phyloP scores from a whole-genome alignment of 2,888 invertebrate species.

The Acanthococcus lagerstroemiae region DNA sequence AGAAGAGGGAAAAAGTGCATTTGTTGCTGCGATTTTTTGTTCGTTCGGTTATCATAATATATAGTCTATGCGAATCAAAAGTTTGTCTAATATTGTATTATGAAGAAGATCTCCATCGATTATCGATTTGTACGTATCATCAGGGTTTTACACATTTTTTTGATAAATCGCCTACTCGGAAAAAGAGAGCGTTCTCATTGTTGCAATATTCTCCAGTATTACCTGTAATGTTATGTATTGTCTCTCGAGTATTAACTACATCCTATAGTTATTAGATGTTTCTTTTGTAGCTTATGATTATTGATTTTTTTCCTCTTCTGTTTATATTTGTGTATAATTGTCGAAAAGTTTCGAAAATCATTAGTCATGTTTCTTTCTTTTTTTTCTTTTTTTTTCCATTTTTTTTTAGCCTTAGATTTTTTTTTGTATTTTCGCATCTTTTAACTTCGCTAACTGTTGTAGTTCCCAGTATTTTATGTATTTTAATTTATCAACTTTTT shows the following conservation, averaged over 20 bases:
- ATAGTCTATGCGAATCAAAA: not conserved
- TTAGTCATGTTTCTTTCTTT: conserved; percentile 2
- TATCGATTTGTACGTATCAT: not conserved
- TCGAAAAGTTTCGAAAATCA: conserved; percentile 16
- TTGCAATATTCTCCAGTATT: conserved; percentile 28
- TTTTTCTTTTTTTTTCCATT: not conserved
- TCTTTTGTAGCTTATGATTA: conserved; percentile 20
- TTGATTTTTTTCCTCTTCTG: conserved; percentile 1
- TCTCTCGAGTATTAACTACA: conserved; percentile 1
- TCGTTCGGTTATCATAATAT: not conserved
- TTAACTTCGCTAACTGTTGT: not conserved
- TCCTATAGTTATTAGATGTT: conserved; percentile 21
- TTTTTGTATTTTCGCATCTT: not conserved
- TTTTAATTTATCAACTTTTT: conserved; percentile 19
- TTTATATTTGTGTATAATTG: conserved; percentile 20
- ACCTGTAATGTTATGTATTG: conserved; percentile 21
- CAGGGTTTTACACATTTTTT: not conserved
- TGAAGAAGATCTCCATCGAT: not conserved
- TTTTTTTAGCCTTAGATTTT: not conserved
- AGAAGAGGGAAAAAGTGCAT: not conserved
- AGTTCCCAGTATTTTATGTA: conserved; percentile 6
- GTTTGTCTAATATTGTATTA: not conserved
- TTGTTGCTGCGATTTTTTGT: not conserved
- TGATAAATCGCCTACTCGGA: not conserved
- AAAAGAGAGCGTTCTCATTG: not conserved